Conservation (phyloP, 2,888 invertebrate genomes). For the Hedya salicella region DNA sequence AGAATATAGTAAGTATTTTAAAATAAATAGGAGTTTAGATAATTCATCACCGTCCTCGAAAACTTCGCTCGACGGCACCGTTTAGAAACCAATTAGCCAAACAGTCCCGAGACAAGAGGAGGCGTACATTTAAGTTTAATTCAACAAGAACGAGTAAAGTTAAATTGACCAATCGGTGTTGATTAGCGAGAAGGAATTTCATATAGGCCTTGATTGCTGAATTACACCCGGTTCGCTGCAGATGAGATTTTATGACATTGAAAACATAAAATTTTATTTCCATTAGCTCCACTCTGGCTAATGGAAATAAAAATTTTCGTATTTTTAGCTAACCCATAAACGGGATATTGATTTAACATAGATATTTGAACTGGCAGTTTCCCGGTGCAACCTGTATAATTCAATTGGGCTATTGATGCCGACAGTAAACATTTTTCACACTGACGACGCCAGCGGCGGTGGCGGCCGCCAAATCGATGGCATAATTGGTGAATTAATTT, state of each 20-base stretch:
- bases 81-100: conserved; percentile 39
- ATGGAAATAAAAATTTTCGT: conserved; percentile 21
- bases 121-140: conserved; percentile 22
- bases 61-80: conserved; percentile 26
- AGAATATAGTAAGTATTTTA: neutral
- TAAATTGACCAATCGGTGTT: conserved; percentile 25
- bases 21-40: conserved; percentile 11
- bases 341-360: conserved; percentile 9
- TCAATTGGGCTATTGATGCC: conserved; percentile 13
- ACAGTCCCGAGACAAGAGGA: conserved; percentile 21
- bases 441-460: conserved; percentile 18
- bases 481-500: conserved; percentile 21
- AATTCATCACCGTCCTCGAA: conserved; percentile 9
- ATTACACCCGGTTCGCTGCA: conserved; percentile 8
- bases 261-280: conserved; percentile 18
- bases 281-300: no score
- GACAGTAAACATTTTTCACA: conserved; percentile 26
- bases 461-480: conserved; percentile 24
- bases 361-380: conserved; percentile 14
- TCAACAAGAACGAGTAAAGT: conserved; percentile 24
- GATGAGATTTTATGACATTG: conserved; percentile 14
- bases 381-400: conserved; percentile 15
- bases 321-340: conserved; percentile 24
- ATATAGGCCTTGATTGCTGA: conserved; percentile 24
- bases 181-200: conserved; percentile 19